phyloP scores from a whole-genome alignment of 2,888 invertebrate genomes.

The Phanerotoma sp. region DNA sequence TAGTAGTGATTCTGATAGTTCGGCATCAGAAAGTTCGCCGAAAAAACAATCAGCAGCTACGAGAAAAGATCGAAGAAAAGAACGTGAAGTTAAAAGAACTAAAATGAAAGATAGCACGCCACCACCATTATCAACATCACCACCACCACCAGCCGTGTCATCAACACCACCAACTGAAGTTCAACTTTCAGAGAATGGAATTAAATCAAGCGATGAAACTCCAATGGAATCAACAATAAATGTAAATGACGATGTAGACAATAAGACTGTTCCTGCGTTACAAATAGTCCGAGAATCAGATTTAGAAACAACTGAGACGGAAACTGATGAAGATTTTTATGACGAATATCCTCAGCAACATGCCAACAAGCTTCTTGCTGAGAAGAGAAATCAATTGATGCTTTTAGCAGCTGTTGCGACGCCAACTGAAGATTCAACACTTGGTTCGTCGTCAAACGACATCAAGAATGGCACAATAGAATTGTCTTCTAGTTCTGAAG shows the following conservation, averaged over 20 bases:
- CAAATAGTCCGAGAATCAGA: conserved; percentile 87
- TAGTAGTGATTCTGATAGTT: conserved; percentile 64
- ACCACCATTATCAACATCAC: no score
- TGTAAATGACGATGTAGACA: not conserved
- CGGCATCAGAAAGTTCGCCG: conserved; percentile 62
- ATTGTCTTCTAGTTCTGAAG: not conserved
- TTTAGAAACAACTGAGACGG: conserved; percentile 80
- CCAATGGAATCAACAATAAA: not conserved
- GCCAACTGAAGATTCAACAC: conserved; percentile 33
- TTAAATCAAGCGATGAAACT: conserved; percentile 12
- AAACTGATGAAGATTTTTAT: conserved; percentile 87
- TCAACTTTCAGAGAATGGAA: conserved; percentile 55
- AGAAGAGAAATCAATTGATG: conserved; percentile 70
- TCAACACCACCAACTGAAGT: conserved; percentile 48
- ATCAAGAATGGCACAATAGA: conserved; percentile 50
- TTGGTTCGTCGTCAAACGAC: conserved; percentile 22
- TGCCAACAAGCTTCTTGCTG: conserved; percentile 71
- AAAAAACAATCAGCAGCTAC: conserved; percentile 47
- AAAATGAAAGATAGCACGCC: conserved; percentile 55
- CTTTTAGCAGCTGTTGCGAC: conserved; percentile 66
- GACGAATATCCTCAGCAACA: conserved; percentile 78
- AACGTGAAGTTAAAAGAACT: conserved; percentile 47
- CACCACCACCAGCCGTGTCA: conserved; percentile 42
- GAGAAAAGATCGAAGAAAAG: conserved; percentile 53
- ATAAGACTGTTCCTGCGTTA: conserved; percentile 27